Conservation (phyloP, 2,797 vertebrate genomes). For the Antennarius maculatus region DNA sequence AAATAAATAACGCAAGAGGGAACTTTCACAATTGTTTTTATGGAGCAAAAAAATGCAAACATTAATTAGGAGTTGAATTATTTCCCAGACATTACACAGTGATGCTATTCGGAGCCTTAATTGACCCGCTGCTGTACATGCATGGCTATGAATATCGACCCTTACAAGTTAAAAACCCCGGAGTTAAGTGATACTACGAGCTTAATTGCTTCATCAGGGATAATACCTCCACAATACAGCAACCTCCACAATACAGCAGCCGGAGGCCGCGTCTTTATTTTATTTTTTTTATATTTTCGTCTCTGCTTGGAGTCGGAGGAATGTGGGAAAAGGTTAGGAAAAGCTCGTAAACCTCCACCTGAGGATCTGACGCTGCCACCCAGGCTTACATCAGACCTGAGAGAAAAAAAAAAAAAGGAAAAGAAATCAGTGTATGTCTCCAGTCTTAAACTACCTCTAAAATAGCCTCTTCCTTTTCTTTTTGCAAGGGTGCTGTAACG, state of each 20-base stretch:
- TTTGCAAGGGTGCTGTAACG: conserved; percentile 83
- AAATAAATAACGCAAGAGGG: conserved; percentile 16
- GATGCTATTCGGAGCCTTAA: conserved; percentile 67
- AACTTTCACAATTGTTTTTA: conserved; percentile 53
- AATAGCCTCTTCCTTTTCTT: conserved; percentile 75
- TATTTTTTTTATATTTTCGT: conserved; percentile 30
- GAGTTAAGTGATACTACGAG: conserved; percentile 71
- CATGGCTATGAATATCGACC: conserved; percentile 74
- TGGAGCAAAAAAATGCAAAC: conserved; percentile 18
- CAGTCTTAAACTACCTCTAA: conserved; percentile 55
- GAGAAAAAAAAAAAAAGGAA: background rate
- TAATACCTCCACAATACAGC: conserved; percentile 66
- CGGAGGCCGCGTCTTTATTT: conserved; percentile 57
- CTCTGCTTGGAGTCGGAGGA: conserved; percentile 45
- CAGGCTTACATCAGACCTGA: conserved; percentile 41
- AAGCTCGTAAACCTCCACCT: conserved; percentile 63
- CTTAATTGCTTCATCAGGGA: conserved; percentile 78
- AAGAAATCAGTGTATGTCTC: conserved; percentile 32
- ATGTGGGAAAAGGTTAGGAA: conserved; percentile 60
- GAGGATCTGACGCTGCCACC: conserved; percentile 58
- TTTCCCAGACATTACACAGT: conserved; percentile 54
- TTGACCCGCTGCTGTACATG: conserved; percentile 65
- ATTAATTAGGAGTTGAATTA: conserved; percentile 55
- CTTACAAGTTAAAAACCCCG: conserved; percentile 69
- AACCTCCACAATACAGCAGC: conserved; percentile 67